Evolutionary conservation across 2,797 vertebrate genomes (phyloP).

Genomic region (Periophthalmus magnuspinnatus): DNA sequence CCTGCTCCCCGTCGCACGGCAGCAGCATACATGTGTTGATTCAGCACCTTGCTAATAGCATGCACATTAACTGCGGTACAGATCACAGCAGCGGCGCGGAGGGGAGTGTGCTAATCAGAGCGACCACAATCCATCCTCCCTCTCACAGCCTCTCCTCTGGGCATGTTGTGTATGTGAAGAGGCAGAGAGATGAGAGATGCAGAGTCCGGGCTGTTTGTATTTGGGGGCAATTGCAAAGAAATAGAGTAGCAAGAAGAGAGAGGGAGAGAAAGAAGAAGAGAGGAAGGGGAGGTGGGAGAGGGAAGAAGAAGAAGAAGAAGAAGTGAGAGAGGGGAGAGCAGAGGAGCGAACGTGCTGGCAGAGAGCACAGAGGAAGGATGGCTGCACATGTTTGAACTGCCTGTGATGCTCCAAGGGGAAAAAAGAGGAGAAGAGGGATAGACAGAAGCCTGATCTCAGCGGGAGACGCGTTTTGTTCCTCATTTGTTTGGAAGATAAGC

Average conservation of each 20-base stretch:
- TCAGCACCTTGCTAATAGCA: constrained; percentile 73
- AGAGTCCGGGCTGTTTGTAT: constrained; percentile 53
- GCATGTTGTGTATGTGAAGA: constrained; percentile 38
- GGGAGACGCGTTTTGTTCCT: constrained; percentile 55
- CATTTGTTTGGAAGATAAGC: constrained; percentile 59
- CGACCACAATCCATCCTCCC: constrained; percentile 14
- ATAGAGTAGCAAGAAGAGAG: constrained; percentile 32
- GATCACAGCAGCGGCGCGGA: constrained; percentile 51
- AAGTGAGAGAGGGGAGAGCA: constrained; percentile 26
- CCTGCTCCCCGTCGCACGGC: constrained; percentile 60
- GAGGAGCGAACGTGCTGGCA: constrained; percentile 66
- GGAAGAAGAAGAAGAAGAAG: constrained; percentile 23
- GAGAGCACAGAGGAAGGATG: constrained; percentile 74
- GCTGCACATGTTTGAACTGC: constrained; percentile 74
- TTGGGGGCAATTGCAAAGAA: constrained; percentile 36
- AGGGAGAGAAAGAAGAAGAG: constrained; percentile 21
- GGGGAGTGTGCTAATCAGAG: constrained; percentile 53
- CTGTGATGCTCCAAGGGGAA: constrained; percentile 61
- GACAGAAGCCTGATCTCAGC: constrained; percentile 34
- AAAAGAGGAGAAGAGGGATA: constrained; percentile 1
- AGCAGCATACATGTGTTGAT: constrained; percentile 68
- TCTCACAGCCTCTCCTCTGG: constrained; percentile 11
- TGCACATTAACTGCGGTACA: constrained; percentile 69
- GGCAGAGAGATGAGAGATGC: constrained; percentile 69
- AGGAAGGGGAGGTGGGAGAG: constrained; percentile 17